phyloP scores from a whole-genome alignment of 2,888 invertebrate species.

The Torymus aiolomorphi region DNA sequence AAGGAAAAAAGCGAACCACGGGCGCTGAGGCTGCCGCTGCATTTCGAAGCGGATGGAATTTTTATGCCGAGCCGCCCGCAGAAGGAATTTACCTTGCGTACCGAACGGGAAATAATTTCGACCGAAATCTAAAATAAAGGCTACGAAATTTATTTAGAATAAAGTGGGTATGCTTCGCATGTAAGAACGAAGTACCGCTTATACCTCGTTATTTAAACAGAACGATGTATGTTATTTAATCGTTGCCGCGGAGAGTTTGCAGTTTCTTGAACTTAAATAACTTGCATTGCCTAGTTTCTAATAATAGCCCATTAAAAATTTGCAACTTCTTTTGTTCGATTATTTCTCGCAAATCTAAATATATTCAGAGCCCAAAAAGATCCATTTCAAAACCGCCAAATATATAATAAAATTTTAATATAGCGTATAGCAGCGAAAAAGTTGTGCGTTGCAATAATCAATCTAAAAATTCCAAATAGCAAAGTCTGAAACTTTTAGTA shows the following conservation, averaged over 20 bases:
- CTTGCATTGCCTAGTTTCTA: no score
- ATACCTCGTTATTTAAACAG: constrained; percentile 5
- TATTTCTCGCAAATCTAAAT: no score
- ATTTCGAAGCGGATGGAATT: constrained; percentile 38
- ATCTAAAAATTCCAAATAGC: no score
- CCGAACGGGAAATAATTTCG: constrained; percentile 17
- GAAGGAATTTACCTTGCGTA: not conserved
- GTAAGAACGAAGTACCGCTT: constrained; percentile 17
- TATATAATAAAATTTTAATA: no score
- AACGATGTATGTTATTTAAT: constrained; percentile 45
- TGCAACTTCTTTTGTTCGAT: no score
- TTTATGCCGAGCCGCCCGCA: constrained; percentile 18
- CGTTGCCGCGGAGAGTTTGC: constrained; percentile 13
- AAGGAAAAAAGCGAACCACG: not conserved
- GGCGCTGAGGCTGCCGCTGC: not conserved
- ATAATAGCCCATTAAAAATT: no score
- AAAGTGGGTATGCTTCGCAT: not conserved
- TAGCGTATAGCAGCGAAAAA: no score
- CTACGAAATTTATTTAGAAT: constrained; percentile 38
- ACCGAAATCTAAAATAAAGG: constrained; percentile 19
- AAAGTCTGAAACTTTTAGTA: no score
- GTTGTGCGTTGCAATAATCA: no score
- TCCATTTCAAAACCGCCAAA: no score
- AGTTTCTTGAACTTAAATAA: not conserved
- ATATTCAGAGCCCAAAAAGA: no score